Evolutionary conservation across 2,113 vertebrate genomes (phyloP).

Genomic region (Lycaon pictus): DNA sequence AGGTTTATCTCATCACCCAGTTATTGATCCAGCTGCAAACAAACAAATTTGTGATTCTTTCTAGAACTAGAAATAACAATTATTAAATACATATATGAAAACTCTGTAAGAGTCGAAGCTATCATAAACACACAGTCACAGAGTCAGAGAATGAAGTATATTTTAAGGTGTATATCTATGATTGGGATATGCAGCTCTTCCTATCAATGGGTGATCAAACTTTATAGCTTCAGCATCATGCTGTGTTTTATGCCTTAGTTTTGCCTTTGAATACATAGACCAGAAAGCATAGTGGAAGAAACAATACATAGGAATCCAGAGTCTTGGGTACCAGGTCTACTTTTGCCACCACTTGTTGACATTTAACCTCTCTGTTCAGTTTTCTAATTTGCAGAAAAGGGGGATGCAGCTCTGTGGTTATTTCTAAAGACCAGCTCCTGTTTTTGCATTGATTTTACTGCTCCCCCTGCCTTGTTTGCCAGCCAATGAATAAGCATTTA

Average conservation of each 20-base stretch:
- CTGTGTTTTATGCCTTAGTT: not conserved
- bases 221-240: not conserved
- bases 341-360: not conserved
- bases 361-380: not conserved
- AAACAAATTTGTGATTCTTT: slow-evolving; percentile 48
- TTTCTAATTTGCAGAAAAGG: not conserved
- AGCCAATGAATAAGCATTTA: slow-evolving; percentile 61
- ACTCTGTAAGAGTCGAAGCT: not conserved
- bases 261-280: not conserved
- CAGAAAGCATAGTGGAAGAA: not conserved
- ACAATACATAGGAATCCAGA: not conserved
- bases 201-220: not conserved
- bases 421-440: not conserved
- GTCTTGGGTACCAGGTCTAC: not conserved
- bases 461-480: not conserved
- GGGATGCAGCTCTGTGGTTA: not conserved
- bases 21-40: slow-evolving; percentile 56
- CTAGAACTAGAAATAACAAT: slow-evolving; percentile 29
- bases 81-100: not conserved
- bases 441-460: not conserved
- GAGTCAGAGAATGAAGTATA: not conserved
- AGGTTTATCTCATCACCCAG: not conserved
- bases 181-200: not conserved
- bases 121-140: slow-evolving; percentile 12
- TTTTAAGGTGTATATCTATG: not conserved